These are phyloP conservation scores for Luidia sarsii DNA, from an alignment of 53 echinoderm and acorn worm species.

Conservation along the genomic window DNA sequence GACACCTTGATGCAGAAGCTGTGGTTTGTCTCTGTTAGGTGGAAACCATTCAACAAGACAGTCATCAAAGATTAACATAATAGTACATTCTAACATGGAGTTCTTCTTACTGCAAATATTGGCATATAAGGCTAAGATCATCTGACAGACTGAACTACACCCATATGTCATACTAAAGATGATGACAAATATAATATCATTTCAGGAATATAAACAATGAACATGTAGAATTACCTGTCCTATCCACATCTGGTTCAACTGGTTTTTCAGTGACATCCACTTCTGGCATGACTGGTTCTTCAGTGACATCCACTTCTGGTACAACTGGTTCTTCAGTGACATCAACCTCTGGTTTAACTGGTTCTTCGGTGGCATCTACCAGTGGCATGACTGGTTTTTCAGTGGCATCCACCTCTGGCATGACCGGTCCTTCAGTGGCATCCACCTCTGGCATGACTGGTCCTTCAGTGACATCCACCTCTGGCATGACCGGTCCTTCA, in stretches of 20 bases:
- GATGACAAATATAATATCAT: too few relatives aligned
- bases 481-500: not conserved
- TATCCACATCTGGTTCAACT: not conserved
- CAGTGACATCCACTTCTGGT: not conserved
- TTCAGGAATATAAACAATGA: too few relatives aligned
- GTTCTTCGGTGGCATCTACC: not conserved
- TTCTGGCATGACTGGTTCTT: not conserved
- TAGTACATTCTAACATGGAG: too few relatives aligned
- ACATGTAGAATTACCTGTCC: too few relatives aligned
- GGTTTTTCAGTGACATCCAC: conserved; percentile 7
- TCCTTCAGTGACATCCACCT: not conserved
- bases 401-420: not conserved
- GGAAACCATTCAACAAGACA: too few relatives aligned
- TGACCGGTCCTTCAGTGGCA: not conserved
- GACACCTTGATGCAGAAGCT: too few relatives aligned
- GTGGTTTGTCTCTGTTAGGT: too few relatives aligned
- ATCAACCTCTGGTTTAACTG: not conserved
- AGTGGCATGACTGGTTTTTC: conserved; percentile 4
- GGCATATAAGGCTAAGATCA: too few relatives aligned
- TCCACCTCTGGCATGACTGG: not conserved
- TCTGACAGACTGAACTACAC: too few relatives aligned
- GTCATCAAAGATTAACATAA: too few relatives aligned
- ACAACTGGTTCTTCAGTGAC: not conserved
- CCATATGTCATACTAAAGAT: too few relatives aligned
- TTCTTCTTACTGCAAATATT: too few relatives aligned